Evolutionary conservation across 2,888 invertebrate species (phyloP).

Genomic region (Troides helena): DNA sequence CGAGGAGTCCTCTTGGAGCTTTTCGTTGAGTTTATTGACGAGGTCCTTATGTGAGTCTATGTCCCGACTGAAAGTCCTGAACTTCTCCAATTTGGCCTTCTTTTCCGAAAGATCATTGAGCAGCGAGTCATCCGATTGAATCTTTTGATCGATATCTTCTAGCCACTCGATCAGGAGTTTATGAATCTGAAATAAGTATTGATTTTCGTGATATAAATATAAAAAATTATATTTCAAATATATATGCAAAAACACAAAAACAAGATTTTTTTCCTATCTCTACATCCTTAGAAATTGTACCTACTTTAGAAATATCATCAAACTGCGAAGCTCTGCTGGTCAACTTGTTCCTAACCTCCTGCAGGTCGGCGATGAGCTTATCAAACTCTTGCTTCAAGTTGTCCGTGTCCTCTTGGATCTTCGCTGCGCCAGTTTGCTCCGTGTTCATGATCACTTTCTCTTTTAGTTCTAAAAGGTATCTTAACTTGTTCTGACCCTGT

Average conservation of each 20-base stretch:
- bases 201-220: background rate
- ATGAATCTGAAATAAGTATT: slow-evolving; percentile 70
- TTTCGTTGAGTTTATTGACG: slow-evolving; percentile 87
- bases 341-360: slow-evolving; percentile 87
- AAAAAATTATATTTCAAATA: background rate
- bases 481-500: slow-evolving; percentile 87
- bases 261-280: too few relatives aligned
- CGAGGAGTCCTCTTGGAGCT: slow-evolving; percentile 85
- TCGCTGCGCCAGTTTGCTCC: slow-evolving; percentile 91
- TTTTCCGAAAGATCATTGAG: slow-evolving; percentile 95
- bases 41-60: slow-evolving; percentile 89
- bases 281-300: too few relatives aligned
- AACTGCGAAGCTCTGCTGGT: slow-evolving; percentile 87
- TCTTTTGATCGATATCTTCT: slow-evolving; percentile 91
- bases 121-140: slow-evolving; percentile 86
- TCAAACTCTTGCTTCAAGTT: slow-evolving; percentile 94
- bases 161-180: slow-evolving; percentile 92
- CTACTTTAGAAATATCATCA: slow-evolving; percentile 91
- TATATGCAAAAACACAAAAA: too few relatives aligned
- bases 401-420: slow-evolving; percentile 95
- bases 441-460: slow-evolving; percentile 97
- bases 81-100: slow-evolving; percentile 92
- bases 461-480: slow-evolving; percentile 92
- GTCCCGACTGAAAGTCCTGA: slow-evolving; percentile 90
- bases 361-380: slow-evolving; percentile 89